Evolutionary conservation across 2,113 vertebrate species (phyloP), one percentile per base, ranked within the genome.

Genomic region (Aptenodytes patagonicus): DNA sequence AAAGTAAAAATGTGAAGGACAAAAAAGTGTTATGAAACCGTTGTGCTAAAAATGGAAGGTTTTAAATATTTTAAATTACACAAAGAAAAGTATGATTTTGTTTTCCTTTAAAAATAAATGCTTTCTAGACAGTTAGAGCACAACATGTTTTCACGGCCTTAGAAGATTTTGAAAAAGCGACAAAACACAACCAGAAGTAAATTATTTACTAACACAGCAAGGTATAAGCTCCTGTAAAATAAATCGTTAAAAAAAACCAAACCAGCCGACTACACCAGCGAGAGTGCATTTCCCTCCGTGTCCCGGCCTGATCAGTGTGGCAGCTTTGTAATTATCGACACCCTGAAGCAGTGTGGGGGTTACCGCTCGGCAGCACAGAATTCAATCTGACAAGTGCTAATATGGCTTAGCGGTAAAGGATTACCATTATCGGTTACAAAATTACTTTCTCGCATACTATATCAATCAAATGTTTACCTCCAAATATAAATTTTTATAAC

Each of bases 401-500:
- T 38, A 66, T 2, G 52, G 85, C 83, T 97, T 87, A 96, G 72
- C 85, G 80, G 83, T 95, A 93, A 96, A 90, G 46, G 52, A 75
- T 95, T 94, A 60, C 86, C 91, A 38, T 79, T 81, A 40, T 69
- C 10, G 4, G 61, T 91, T 94, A 80, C 66, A 83, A 97, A 97
- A 90, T 93, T 91, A 78, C 82, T 86, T 93, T 94, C 81, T 96
- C 17, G 2, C 89, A 82, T 93, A 96, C 69, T 90, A 87, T 97
- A 93, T 96, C 96, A 97, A 97, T 96, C 84, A 96, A 97, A 96
- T 93, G 94, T 98, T 98, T 98, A 97, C 97, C 97, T 98, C 98
- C 98, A 97, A 93, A 95, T 97, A 98, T 95, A 95, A 98, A 98
- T 97, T 97, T 97, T 97, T 98, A 97, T 97, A 96, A 95, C 98